Evolutionary conservation across 2,888 invertebrate genomes (phyloP).

Genomic region (Palloptera scutellata): DNA sequence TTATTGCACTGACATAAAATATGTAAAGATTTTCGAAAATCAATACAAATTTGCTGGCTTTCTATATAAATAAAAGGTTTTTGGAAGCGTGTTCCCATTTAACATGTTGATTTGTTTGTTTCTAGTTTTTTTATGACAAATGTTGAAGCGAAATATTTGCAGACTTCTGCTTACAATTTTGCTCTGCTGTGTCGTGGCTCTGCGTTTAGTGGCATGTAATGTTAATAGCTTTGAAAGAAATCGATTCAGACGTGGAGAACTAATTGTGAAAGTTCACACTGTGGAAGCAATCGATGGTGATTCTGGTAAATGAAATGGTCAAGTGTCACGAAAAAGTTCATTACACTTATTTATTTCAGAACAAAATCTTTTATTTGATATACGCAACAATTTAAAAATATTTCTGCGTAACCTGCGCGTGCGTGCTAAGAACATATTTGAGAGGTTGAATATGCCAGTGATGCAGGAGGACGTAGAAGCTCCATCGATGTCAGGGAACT

Average conservation of each 20-base stretch:
- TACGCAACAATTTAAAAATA: slow-evolving; percentile 32
- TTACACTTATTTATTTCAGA: neutral
- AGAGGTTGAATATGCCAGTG: slow-evolving; percentile 7
- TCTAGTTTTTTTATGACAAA: neutral
- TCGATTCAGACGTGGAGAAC: neutral
- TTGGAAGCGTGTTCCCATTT: neutral
- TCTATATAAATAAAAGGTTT: neutral
- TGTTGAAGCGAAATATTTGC: neutral
- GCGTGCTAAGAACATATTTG: slow-evolving; percentile 8
- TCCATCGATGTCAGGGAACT: slow-evolving; percentile 20
- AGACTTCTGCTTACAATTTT: no score
- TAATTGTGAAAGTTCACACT: no score
- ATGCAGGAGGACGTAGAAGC: neutral
- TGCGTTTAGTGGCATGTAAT: no score
- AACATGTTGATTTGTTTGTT: neutral
- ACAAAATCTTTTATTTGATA: slow-evolving; percentile 25
- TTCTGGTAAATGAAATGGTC: neutral
- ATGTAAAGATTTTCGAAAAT: no score
- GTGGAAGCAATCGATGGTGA: no score
- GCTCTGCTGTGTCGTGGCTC: no score
- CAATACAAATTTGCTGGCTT: neutral
- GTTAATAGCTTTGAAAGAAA: neutral
- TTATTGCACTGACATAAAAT: no score
- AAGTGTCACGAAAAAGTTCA: neutral
- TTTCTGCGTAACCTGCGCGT: slow-evolving; percentile 33